Evolutionary conservation across 2,888 invertebrate species (phyloP).

Genomic region (Polydrusus tereticollis): DNA sequence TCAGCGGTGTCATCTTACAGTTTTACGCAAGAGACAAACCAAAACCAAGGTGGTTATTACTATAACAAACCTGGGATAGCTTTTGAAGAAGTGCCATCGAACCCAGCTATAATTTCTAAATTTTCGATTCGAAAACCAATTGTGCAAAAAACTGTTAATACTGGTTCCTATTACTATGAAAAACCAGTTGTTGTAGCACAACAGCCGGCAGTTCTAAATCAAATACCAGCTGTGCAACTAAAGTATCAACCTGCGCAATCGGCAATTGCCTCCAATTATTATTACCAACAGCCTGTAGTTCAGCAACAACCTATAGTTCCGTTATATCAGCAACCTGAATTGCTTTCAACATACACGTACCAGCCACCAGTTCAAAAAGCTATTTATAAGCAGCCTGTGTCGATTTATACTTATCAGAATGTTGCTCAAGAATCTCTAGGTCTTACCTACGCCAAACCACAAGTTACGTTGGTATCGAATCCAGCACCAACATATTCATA

Average conservation of each 20-base stretch:
- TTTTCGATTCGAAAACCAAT: slow-evolving; percentile 35
- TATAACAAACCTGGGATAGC: slow-evolving; percentile 48
- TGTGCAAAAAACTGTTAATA: neutral
- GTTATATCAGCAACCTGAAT: slow-evolving; percentile 54
- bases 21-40: slow-evolving; percentile 28
- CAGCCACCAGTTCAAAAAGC: slow-evolving; percentile 54
- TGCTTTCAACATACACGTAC: slow-evolving; percentile 61
- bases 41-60: slow-evolving; percentile 21
- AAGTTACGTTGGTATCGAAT: neutral
- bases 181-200: slow-evolving; percentile 57
- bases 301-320: slow-evolving; percentile 35
- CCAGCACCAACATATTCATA: slow-evolving; percentile 10
- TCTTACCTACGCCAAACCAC: neutral
- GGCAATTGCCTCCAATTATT: slow-evolving; percentile 32
- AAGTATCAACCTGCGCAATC: slow-evolving; percentile 41
- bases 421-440: slow-evolving; percentile 59
- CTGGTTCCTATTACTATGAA: slow-evolving; percentile 61
- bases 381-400: slow-evolving; percentile 58
- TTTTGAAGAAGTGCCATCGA: slow-evolving; percentile 59
- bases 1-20: slow-evolving; percentile 38
- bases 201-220: neutral
- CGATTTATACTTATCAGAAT: slow-evolving; percentile 66
- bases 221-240: slow-evolving; percentile 4
- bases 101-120: slow-evolving; percentile 54
- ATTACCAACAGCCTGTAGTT: slow-evolving; percentile 32